phyloP scores from a whole-genome alignment of 2,888 invertebrate genomes.

The Pyrgus malvae region DNA sequence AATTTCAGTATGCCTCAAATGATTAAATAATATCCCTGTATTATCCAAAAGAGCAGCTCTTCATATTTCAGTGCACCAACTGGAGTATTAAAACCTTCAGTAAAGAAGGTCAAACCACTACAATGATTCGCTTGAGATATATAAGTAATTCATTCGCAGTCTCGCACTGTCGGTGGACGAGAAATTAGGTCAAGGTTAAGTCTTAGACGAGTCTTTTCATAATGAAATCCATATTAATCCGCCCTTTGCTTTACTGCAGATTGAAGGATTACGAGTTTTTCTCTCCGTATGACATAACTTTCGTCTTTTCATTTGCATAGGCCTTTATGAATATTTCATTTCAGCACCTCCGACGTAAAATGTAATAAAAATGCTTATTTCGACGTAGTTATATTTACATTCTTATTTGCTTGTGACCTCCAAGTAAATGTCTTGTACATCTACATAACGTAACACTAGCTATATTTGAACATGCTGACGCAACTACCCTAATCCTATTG shows the following conservation, averaged over 20 bases:
- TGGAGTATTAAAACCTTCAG: too few relatives aligned
- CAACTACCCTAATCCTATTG: neutral
- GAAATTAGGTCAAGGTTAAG: slow-evolving; percentile 12
- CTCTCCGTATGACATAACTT: slow-evolving; percentile 17
- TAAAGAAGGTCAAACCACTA: neutral
- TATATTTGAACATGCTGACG: neutral
- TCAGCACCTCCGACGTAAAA: neutral
- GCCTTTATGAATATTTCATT: slow-evolving; percentile 17
- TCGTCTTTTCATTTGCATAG: slow-evolving; percentile 15
- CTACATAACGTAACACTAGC: neutral
- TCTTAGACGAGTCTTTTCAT: slow-evolving; percentile 7
- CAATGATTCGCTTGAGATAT: slow-evolving; percentile 7
- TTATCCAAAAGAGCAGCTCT: too few relatives aligned
- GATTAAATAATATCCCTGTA: too few relatives aligned
- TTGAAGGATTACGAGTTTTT: slow-evolving; percentile 24
- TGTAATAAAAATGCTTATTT: slow-evolving; percentile 1
- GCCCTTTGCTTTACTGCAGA: slow-evolving; percentile 16
- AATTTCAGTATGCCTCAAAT: too few relatives aligned
- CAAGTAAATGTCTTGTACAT: neutral
- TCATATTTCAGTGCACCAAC: too few relatives aligned
- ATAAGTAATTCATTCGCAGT: slow-evolving; percentile 17
- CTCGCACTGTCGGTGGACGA: neutral
- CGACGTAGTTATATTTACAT: neutral
- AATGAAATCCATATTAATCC: slow-evolving; percentile 16
- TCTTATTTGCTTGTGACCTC: neutral